Evolutionary conservation across 2,797 vertebrate genomes (phyloP).

Genomic region (Picus viridis): DNA sequence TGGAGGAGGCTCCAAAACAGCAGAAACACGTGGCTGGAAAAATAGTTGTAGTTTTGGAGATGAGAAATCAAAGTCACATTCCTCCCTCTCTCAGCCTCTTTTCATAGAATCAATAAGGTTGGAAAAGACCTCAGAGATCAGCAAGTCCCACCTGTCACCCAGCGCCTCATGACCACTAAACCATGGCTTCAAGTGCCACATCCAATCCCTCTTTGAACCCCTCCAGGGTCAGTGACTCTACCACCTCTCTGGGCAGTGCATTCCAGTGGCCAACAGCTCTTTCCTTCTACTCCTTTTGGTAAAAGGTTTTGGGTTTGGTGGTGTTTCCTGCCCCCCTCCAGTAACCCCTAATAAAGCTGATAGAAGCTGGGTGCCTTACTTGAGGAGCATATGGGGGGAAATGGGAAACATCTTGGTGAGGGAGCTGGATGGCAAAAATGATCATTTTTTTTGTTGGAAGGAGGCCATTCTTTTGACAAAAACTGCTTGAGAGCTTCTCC

Average conservation of each 20-base stretch:
- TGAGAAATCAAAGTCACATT: not conserved
- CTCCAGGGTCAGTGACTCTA: too few species aligned
- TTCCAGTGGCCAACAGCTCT: too few species aligned
- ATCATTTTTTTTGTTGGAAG: slow-evolving; percentile 21
- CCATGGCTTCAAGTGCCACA: too few species aligned
- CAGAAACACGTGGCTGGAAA: not conserved
- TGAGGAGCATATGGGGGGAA: not conserved
- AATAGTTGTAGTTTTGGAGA: not conserved
- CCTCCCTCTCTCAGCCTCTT: not conserved
- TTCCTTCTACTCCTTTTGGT: not conserved
- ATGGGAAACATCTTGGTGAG: slow-evolving; percentile 42
- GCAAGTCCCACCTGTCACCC: too few species aligned
- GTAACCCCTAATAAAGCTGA: not conserved
- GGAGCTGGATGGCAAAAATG: slow-evolving; percentile 42
- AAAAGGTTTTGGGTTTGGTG: not conserved
- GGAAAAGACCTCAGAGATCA: too few species aligned
- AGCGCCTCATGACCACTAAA: too few species aligned
- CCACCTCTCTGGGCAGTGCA: too few species aligned
- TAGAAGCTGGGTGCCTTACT: not conserved
- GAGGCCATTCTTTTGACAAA: slow-evolving; percentile 47
- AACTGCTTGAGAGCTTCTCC: slow-evolving; percentile 45
- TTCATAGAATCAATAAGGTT: not conserved
- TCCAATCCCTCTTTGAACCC: too few species aligned
- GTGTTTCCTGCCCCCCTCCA: not conserved
- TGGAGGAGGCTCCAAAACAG: not conserved